Evolutionary conservation across 2,797 vertebrate genomes (phyloP), one percentile per base, ranked within the genome.

Genomic region (Miichthys miiuy): DNA sequence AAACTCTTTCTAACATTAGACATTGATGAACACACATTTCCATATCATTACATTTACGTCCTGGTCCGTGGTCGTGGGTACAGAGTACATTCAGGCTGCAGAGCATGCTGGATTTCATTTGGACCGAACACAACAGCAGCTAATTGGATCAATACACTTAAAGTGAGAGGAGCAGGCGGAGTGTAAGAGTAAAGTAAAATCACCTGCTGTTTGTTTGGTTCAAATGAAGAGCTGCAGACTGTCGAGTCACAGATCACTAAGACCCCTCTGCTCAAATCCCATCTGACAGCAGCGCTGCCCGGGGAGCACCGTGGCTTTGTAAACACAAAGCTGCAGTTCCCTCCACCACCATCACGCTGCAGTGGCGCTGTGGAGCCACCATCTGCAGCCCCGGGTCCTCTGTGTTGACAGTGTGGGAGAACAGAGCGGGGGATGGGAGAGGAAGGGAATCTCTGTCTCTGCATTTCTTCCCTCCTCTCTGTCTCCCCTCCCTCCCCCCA

Each of bases 341-440:
- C n/a, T 46, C 56, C 44, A 7, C 68, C 68, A 2, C 89, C 93
- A 77, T 57, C 57, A 14, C 50, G 55, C 81, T 77, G 72, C 89
- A 90, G 89, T 84, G 94, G 92, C 71, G 54, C 92, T 93, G 89
- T 91, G 70, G 89, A 72, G 86, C 77, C 62, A 54, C 79, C 58
- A 74, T 82, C 57, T 20, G 61, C 52, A 74, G 52, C 60, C 34
- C 69, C 17, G 73, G 57, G 55, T 47, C 44, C 34, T 74, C 82
- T 83, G 80, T 91, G 89, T 84, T 88, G 81, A 89, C 84, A 85
- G 82, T 83, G 85, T 77, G 83, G 52, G 81, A 77, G 82, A 82
- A 46, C 57, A 67, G 60, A 56, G 42, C 76, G 79, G 34, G 87
- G 82, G 83, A 74, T 72, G 85, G 73, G 58, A 68, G 54, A 58